Evolutionary conservation across 2,888 invertebrate genomes (phyloP), one percentile per base, ranked within the genome.

Genomic region (Dione juno): DNA sequence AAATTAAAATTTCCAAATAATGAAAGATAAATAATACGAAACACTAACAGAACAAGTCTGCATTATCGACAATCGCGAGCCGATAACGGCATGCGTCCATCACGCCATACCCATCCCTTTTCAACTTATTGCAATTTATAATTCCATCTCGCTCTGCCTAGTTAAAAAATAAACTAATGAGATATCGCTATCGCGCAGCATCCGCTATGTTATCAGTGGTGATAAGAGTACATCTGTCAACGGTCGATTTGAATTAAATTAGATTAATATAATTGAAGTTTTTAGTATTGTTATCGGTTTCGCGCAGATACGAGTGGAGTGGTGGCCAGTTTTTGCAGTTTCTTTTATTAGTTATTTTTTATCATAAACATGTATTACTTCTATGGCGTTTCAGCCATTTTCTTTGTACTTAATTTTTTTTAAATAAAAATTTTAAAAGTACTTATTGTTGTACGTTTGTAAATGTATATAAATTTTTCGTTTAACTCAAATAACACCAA

Each of bases 221-320:
- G 88, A 89, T 89, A 89, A 84, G 72, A 70, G 72, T 78, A 79
- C 88, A 89, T 89, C 89, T 88, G 86, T 82, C 84, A 83, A 82
- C 79, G 83, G 79, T 82, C 84, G 83, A 76, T 70, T 85, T 83
- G 78, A 75, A 75, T 75, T 81, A 73, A 66, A 68, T 72, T 72
- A 66, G 71, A 58, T 65, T 72, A 69, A 59, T 57, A 52, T 69
- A 66, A 54, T 69, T 71, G 57, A 67, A 70, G 28, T 67, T 68
- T 70, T 66, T 59, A 57, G 37, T 66, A 61, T 45, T 21, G 58
- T 45, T 70, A 67, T 72, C 64, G 70, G 21, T 66, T 67, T 63
- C 3, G 48, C 16, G 37, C 2, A 48, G 54, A 66, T 52, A 64
- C 21, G 9, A 16, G 16, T 48, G 14, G 37, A 16, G 1, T 37